These are phyloP conservation scores for Chloromyia formosa DNA, from an alignment of 2,888 invertebrate genomes.

Conservation along the genomic window DNA sequence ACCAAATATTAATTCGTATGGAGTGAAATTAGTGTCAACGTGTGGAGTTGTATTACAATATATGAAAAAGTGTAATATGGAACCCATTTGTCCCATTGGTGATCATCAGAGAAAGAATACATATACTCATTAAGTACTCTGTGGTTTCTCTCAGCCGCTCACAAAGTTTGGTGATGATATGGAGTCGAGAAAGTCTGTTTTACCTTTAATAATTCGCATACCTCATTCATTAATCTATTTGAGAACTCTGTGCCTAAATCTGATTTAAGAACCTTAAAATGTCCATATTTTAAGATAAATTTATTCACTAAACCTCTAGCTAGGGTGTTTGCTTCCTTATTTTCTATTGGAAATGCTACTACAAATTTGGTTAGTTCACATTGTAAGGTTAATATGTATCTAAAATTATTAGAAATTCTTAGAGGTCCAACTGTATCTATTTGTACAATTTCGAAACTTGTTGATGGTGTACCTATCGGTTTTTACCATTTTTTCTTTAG, in stretches of 20 bases:
- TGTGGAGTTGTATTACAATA: too few relatives aligned
- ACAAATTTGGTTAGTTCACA: conserved; percentile 46
- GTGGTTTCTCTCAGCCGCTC: conserved; percentile 16
- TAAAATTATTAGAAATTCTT: conserved; percentile 37
- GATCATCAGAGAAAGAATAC: too few relatives aligned
- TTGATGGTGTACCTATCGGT: conserved; percentile 46
- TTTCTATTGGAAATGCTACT: conserved; percentile 42
- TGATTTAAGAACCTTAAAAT: too few relatives aligned
- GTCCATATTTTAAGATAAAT: conserved; percentile 19
- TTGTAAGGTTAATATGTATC: conserved; percentile 46
- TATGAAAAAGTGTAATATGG: too few relatives aligned
- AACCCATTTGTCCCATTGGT: too few relatives aligned
- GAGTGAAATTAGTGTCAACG: too few relatives aligned
- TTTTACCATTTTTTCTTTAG: conserved; percentile 40
- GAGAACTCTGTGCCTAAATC: conserved; percentile 36
- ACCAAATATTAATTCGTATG: too few relatives aligned
- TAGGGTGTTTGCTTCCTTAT: too few relatives aligned
- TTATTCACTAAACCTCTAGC: conserved; percentile 4
- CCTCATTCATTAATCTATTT: conserved; percentile 11
- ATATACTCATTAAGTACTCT: conserved; percentile 25
- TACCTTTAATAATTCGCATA: conserved; percentile 31
- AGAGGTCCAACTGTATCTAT: conserved; percentile 45
- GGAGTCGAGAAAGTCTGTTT: conserved; percentile 30
- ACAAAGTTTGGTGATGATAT: conserved; percentile 40
- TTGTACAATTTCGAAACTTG: conserved; percentile 42